phyloP scores from a whole-genome alignment of 2,888 invertebrate genomes.

The Melangyna quadrimaculata region DNA sequence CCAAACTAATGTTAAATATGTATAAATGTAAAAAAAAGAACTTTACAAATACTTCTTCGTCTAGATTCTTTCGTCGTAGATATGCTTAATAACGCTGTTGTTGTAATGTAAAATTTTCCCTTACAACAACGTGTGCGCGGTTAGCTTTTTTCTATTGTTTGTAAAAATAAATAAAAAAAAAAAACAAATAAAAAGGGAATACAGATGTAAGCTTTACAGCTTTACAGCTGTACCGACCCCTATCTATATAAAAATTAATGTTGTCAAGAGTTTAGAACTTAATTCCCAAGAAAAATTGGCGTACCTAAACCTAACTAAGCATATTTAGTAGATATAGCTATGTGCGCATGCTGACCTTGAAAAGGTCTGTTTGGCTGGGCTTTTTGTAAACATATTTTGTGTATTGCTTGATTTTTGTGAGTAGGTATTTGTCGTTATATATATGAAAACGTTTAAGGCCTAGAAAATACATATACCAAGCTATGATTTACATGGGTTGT shows the following conservation, averaged over 20 bases:
- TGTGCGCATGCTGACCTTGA: conserved; percentile 60
- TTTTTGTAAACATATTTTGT: conserved; percentile 22
- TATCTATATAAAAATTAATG: background rate
- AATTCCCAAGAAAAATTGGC: conserved; percentile 51
- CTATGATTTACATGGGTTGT: background rate
- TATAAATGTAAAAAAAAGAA: background rate
- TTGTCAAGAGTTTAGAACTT: background rate
- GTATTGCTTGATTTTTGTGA: background rate
- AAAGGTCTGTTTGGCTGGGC: conserved; percentile 61
- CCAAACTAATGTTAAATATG: background rate
- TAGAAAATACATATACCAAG: background rate
- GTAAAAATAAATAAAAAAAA: conserved; percentile 5
- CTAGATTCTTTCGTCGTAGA: background rate
- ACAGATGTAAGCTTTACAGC: conserved; percentile 11
- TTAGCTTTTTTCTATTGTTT: conserved; percentile 55
- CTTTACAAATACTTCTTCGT: conserved; percentile 50
- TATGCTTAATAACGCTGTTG: conserved; percentile 12
- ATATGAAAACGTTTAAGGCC: background rate
- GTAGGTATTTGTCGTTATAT: background rate
- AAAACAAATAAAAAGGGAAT: conserved; percentile 8
- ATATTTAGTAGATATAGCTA: no score
- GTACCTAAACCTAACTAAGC: background rate
- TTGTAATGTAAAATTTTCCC: conserved; percentile 56
- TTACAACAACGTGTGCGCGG: conserved; percentile 67
- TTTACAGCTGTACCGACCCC: background rate